A percentile compares a stretch with the other conserved stretches of the same genome.
phyloP scores from a whole-genome alignment of 2,888 invertebrate species.

The Diloba caeruleocephala region DNA sequence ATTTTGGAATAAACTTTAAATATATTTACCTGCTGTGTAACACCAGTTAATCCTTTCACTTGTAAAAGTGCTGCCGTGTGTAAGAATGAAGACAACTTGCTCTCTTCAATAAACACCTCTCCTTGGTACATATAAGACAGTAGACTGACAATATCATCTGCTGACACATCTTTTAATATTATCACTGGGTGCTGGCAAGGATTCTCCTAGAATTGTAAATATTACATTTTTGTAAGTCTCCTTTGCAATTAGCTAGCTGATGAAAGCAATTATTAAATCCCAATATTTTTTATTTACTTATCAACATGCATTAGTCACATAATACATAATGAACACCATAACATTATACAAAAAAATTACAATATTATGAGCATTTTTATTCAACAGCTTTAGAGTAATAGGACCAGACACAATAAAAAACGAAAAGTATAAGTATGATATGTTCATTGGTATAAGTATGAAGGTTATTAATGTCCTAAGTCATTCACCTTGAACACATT shows the following conservation, averaged over 20 bases:
- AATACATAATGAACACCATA: too few relatives aligned
- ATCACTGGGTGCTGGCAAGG: conserved; percentile 93
- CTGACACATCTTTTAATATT: conserved; percentile 91
- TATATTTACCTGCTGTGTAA: conserved; percentile 80
- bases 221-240: neutral
- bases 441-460: conserved; percentile 71
- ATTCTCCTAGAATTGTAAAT: conserved; percentile 87
- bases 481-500: conserved; percentile 92
- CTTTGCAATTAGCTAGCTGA: neutral
- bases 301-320: too few relatives aligned
- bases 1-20: neutral
- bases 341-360: too few relatives aligned
- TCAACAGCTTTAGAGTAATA: conserved; percentile 38
- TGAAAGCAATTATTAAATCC: too few relatives aligned
- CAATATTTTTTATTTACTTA: too few relatives aligned
- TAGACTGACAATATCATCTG: conserved; percentile 91
- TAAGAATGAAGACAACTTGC: conserved; percentile 90
- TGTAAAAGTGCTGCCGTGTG: conserved; percentile 91
- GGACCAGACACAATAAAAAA: conserved; percentile 45
- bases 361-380: conserved; percentile 24
- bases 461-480: conserved; percentile 86
- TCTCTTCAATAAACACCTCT: conserved; percentile 92
- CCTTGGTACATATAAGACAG: conserved; percentile 93
- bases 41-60: conserved; percentile 91
- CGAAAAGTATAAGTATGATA: conserved; percentile 34